Evolutionary conservation across 1,140 invertebrate species (phyloP).

Genomic region (Penaeus japonicus): DNA sequence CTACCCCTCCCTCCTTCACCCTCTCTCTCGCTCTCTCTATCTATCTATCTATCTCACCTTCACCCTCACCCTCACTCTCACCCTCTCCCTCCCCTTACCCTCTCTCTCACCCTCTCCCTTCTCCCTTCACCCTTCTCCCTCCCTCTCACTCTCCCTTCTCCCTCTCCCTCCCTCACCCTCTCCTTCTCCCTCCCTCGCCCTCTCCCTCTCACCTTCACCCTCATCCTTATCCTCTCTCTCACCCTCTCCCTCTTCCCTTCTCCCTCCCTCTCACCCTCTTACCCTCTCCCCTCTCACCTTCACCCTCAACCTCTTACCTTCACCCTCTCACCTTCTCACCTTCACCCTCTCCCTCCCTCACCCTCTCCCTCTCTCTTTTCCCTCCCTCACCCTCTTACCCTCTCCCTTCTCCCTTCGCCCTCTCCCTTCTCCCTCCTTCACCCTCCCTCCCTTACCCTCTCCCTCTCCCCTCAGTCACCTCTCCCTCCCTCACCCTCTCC

Average conservation of each 20-base stretch:
- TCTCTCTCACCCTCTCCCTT: neutral
- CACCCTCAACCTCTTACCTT: neutral
- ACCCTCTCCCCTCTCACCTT: too few species aligned
- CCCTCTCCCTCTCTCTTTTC: neutral
- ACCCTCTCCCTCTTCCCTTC: too few species aligned
- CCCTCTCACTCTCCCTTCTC: conserved; percentile 60
- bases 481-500: conserved; percentile 60
- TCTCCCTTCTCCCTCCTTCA: too few species aligned
- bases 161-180: too few species aligned
- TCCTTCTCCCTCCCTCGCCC: too few species aligned
- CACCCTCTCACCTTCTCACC: neutral
- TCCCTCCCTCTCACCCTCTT: too few species aligned
- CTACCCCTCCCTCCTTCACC: neutral
- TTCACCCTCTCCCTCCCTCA: neutral
- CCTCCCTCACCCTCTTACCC: neutral
- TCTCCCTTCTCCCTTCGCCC: neutral
- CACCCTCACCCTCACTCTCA: too few species aligned
- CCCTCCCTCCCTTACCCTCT: neutral
- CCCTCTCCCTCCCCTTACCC: too few species aligned
- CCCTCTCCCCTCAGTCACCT: neutral
- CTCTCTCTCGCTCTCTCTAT: neutral
- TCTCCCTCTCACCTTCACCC: too few species aligned
- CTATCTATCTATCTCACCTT: too few species aligned
- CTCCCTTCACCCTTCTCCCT: neutral
- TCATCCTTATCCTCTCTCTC: too few species aligned